Percentiles rank a stretch among this genome's conserved stretches.
Conservation (phyloP, 2,888 invertebrate species). For the Drosophila algonquin region DNA sequence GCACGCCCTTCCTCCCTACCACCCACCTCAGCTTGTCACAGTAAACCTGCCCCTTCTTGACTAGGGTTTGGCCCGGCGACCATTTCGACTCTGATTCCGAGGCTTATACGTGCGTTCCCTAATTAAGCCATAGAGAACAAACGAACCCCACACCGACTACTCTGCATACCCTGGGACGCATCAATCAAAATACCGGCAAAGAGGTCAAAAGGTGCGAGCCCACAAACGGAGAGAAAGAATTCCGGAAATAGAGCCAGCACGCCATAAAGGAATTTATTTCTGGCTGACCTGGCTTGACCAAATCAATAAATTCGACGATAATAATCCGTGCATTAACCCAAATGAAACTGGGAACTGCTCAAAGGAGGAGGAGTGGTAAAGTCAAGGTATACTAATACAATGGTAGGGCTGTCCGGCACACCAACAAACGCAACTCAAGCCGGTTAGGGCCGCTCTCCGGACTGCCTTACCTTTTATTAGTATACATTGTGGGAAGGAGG, state of each 20-base stretch:
- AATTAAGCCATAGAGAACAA: conserved; percentile 61
- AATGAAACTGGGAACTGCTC: conserved; percentile 29
- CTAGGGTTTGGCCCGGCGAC: conserved; percentile 27
- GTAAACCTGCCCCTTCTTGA: conserved; percentile 39
- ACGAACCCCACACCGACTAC: neutral
- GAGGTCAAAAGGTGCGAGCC: conserved; percentile 9
- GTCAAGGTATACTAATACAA: neutral
- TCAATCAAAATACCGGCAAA: conserved; percentile 35
- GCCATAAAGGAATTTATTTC: conserved; percentile 49
- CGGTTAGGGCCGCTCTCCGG: neutral
- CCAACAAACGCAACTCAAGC: neutral
- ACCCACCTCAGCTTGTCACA: conserved; percentile 15
- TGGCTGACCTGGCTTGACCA: conserved; percentile 38
- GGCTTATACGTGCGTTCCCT: conserved; percentile 53
- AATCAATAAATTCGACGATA: conserved; percentile 58
- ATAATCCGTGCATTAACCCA: conserved; percentile 65
- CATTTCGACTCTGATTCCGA: conserved; percentile 20
- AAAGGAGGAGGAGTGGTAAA: neutral
- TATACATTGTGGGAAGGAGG: neutral
- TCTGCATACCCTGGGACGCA: conserved; percentile 26
- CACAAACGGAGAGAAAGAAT: neutral
- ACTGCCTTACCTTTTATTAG: neutral
- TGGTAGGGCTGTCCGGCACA: neutral
- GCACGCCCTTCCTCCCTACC: conserved; percentile 33
- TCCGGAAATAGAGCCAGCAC: conserved; percentile 58